A percentile compares a stretch with the other conserved stretches of the same genome.
phyloP scores from a whole-genome alignment of 2,113 vertebrate genomes.

The Antechinus flavipes region DNA sequence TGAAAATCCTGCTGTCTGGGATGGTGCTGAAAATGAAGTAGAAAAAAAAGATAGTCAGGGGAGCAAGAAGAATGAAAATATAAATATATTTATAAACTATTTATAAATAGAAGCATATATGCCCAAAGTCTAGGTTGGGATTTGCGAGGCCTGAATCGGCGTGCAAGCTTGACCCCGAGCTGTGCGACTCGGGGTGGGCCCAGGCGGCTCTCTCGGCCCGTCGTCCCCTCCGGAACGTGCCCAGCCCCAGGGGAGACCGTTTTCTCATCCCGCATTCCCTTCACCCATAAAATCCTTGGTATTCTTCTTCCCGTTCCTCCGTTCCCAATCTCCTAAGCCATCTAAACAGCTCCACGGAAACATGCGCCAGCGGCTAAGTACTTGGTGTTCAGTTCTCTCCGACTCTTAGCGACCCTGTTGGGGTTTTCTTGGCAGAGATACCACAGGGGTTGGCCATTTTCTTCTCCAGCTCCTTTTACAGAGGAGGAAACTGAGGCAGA shows the following conservation, averaged over 20 bases:
- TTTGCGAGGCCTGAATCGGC: neutral
- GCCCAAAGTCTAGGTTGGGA: no score
- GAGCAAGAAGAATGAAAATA: neutral
- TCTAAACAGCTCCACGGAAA: neutral
- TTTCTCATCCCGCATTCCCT: neutral
- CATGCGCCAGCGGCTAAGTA: no score
- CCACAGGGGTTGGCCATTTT: neutral
- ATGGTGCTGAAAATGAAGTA: neutral
- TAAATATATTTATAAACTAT: no score
- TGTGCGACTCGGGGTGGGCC: neutral
- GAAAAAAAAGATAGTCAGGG: no score
- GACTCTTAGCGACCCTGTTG: neutral
- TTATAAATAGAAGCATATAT: no score
- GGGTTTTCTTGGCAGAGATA: neutral
- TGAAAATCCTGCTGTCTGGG: neutral
- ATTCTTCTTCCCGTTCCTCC: neutral
- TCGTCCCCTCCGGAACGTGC: no score
- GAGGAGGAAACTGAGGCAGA: neutral
- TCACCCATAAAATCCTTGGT: neutral
- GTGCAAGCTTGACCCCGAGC: neutral
- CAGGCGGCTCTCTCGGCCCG: neutral
- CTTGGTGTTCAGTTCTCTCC: neutral
- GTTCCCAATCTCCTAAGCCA: neutral
- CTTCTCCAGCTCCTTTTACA: neutral
- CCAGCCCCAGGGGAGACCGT: neutral